Percentiles rank a stretch among this genome's conserved stretches.
phyloP scores from a whole-genome alignment of 2,113 vertebrate genomes.

The Gymnarchus niloticus region DNA sequence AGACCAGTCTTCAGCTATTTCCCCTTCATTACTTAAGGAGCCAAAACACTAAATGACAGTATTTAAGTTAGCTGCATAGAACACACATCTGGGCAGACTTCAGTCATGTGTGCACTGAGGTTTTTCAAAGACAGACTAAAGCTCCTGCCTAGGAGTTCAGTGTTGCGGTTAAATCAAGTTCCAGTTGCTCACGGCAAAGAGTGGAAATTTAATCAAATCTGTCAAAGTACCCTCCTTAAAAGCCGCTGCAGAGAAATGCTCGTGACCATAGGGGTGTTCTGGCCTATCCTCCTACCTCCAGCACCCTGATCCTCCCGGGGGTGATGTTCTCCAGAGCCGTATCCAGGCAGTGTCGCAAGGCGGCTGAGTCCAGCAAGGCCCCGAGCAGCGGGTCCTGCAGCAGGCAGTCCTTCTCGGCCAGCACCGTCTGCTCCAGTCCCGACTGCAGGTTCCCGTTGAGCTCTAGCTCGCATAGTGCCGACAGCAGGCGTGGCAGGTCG shows the following conservation, averaged over 20 bases:
- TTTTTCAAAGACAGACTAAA: too few species aligned
- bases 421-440: slow-evolving; percentile 72
- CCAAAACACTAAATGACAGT: too few species aligned
- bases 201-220: too few species aligned
- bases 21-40: too few species aligned
- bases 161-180: not conserved
- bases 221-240: too few species aligned
- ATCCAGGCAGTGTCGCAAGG: slow-evolving; percentile 77
- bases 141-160: too few species aligned
- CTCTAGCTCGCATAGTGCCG: slow-evolving; percentile 71
- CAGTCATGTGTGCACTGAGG: too few species aligned
- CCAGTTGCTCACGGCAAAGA: not conserved
- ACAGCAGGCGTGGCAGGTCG: slow-evolving; percentile 70
- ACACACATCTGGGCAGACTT: too few species aligned
- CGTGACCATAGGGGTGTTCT: too few species aligned
- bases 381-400: slow-evolving; percentile 72
- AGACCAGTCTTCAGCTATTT: too few species aligned
- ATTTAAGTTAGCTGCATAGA: too few species aligned
- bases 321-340: slow-evolving; percentile 71
- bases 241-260: too few species aligned
- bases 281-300: slow-evolving; percentile 69
- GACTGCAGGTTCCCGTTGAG: slow-evolving; percentile 81
- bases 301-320: slow-evolving; percentile 69
- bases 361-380: slow-evolving; percentile 65
- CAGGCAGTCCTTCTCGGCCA: slow-evolving; percentile 68